Evolutionary conservation across 2,888 invertebrate genomes (phyloP).

Genomic region (Carabus problematicus): DNA sequence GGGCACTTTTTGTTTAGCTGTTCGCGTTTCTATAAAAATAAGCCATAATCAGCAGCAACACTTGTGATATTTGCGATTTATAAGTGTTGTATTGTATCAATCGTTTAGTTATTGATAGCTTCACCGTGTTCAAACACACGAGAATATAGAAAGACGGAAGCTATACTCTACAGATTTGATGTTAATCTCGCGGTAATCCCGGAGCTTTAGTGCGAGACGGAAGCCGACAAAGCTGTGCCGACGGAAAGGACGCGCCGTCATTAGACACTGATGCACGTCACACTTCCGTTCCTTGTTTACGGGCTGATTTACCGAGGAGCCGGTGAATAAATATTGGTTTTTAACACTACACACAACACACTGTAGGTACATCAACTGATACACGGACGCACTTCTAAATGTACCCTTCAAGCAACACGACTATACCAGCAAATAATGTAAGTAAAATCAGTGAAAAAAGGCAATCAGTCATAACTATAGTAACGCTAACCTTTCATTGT

Average conservation of each 20-base stretch:
- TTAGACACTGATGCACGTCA: too few species aligned
- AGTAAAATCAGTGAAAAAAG: conserved; percentile 49
- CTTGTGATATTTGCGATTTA: too few species aligned
- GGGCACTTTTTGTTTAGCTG: background rate
- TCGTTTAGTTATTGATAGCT: too few species aligned
- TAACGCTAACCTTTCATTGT: conserved; percentile 48
- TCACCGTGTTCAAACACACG: too few species aligned
- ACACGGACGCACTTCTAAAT: too few species aligned
- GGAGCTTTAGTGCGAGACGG: conserved; percentile 45
- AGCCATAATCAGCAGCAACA: too few species aligned
- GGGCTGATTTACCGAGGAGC: conserved; percentile 33
- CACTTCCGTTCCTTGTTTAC: conserved; percentile 57
- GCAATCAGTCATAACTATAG: conserved; percentile 46
- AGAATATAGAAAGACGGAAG: conserved; percentile 32
- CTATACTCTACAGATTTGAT: conserved; percentile 44
- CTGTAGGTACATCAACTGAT: too few species aligned
- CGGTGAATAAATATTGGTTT: conserved; percentile 37
- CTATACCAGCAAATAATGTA: too few species aligned
- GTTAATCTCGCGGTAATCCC: conserved; percentile 50
- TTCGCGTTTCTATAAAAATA: too few species aligned
- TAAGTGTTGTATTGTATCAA: too few species aligned
- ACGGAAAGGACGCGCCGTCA: conserved; percentile 44
- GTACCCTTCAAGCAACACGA: too few species aligned
- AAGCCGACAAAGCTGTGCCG: conserved; percentile 49
- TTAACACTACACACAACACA: conserved; percentile 9